A percentile compares a stretch with the other conserved stretches of the same genome.
phyloP scores from a whole-genome alignment of 2,113 vertebrate species.

The Melanerpes formicivorus region DNA sequence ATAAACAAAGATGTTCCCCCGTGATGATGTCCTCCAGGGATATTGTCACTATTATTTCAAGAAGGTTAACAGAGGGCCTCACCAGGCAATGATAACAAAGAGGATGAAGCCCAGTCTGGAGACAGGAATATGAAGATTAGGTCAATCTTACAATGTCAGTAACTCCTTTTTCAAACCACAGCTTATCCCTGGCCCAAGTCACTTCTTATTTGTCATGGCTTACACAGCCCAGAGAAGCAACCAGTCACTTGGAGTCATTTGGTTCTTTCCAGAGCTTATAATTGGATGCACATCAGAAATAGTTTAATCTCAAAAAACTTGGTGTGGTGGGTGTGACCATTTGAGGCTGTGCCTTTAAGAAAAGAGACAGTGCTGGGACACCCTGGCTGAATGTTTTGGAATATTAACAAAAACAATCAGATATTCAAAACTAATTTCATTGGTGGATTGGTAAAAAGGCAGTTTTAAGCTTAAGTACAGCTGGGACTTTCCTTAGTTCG shows the following conservation, averaged over 20 bases:
- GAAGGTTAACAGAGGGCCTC: not conserved
- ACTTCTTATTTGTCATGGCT: not conserved
- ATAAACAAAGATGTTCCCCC: not conserved
- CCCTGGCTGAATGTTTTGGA: no score
- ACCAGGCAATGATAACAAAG: not conserved
- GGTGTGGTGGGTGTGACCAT: no score
- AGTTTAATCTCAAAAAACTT: not conserved
- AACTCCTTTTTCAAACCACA: not conserved
- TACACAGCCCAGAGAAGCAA: not conserved
- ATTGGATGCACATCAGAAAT: not conserved
- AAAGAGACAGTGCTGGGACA: no score
- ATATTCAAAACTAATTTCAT: no score
- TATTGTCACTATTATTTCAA: not conserved
- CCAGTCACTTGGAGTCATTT: not conserved
- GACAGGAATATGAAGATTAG: not conserved
- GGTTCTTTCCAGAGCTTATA: not conserved
- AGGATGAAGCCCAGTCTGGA: not conserved
- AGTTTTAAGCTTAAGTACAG: no score
- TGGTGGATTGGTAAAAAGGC: no score
- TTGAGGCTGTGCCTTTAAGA: no score
- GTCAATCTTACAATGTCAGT: not conserved
- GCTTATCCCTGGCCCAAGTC: not conserved
- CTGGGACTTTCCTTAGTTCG: no score
- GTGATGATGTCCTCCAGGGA: not conserved
- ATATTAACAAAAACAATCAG: no score